Percentiles rank a stretch among this genome's conserved stretches.
phyloP scores from a whole-genome alignment of 2,113 vertebrate species.

The Mobula birostris region DNA sequence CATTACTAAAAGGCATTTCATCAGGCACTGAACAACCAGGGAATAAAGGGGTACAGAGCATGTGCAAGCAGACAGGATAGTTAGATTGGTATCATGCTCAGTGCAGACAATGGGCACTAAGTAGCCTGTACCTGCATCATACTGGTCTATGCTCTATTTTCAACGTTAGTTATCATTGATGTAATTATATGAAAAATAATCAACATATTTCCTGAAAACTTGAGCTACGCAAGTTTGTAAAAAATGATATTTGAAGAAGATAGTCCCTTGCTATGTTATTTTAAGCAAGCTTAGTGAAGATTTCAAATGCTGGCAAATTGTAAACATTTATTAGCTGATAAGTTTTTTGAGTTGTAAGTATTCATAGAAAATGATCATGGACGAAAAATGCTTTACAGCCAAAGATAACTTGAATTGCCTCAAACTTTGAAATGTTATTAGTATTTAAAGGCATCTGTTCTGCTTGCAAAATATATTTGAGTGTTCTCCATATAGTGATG shows the following conservation, averaged over 20 bases:
- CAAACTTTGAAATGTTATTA: background rate
- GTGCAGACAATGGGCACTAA: too few species aligned
- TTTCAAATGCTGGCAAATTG: background rate
- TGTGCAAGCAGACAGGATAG: too few species aligned
- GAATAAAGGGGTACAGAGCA: too few species aligned
- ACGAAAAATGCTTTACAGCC: background rate
- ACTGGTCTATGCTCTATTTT: too few species aligned
- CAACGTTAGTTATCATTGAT: too few species aligned
- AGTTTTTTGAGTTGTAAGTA: background rate
- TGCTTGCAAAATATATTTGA: too few species aligned
- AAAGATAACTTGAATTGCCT: background rate
- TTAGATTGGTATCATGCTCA: too few species aligned
- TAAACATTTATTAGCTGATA: background rate
- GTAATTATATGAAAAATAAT: too few species aligned
- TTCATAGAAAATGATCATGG: background rate
- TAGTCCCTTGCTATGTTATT: background rate
- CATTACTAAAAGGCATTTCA: background rate
- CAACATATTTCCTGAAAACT: background rate
- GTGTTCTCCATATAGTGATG: too few species aligned
- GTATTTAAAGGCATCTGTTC: background rate
- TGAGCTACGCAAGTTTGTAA: background rate
- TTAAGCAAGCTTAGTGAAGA: too few species aligned
- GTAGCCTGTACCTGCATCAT: too few species aligned
- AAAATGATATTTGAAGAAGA: background rate
- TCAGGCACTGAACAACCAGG: too few species aligned